A percentile compares a stretch with the other conserved stretches of the same genome.
Conservation (phyloP, 2,888 invertebrate genomes). For the Lepidocyrtinus sp. region DNA sequence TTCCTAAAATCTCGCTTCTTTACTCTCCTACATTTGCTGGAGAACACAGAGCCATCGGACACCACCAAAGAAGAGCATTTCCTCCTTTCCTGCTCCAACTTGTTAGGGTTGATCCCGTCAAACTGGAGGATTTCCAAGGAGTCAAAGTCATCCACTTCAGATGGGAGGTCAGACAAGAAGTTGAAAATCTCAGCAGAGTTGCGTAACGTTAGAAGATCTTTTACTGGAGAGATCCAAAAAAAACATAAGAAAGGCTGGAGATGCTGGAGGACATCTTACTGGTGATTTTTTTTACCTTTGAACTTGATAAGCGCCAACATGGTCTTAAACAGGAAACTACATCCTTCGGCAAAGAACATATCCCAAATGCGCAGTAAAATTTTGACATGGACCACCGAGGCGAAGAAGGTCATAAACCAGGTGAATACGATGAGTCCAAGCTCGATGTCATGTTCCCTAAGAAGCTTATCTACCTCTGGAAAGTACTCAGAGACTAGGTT, state of each 20-base stretch:
- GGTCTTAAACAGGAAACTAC: conserved; percentile 93
- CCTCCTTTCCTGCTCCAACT: conserved; percentile 62
- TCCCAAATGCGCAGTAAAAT: conserved; percentile 96
- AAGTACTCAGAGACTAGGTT: conserved; percentile 91
- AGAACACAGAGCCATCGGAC: conserved; percentile 59
- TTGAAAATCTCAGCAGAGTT: conserved; percentile 99
- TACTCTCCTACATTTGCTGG: conserved; percentile 58
- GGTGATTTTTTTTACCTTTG: conserved; percentile 75
- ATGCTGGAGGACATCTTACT: no score
- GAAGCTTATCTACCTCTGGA: conserved; percentile 89
- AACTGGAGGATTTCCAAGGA: conserved; percentile 70
- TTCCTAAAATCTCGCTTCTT: conserved; percentile 81
- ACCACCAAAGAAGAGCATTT: conserved; percentile 51
- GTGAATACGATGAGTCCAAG: conserved; percentile 95
- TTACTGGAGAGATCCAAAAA: conserved; percentile 79
- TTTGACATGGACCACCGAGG: conserved; percentile 97
- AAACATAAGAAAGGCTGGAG: no score
- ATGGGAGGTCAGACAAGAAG: conserved; percentile 95
- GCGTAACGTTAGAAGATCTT: conserved; percentile 86
- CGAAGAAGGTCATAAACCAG: conserved; percentile 98
- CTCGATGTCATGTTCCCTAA: conserved; percentile 89
- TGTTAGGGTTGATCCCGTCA: conserved; percentile 61
- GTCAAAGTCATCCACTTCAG: conserved; percentile 93
- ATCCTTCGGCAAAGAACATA: conserved; percentile 96
- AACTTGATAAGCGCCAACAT: conserved; percentile 96